Base-by-base conservation (phyloP, 2,113 vertebrate species). In the Corydoras sp. region DNA sequence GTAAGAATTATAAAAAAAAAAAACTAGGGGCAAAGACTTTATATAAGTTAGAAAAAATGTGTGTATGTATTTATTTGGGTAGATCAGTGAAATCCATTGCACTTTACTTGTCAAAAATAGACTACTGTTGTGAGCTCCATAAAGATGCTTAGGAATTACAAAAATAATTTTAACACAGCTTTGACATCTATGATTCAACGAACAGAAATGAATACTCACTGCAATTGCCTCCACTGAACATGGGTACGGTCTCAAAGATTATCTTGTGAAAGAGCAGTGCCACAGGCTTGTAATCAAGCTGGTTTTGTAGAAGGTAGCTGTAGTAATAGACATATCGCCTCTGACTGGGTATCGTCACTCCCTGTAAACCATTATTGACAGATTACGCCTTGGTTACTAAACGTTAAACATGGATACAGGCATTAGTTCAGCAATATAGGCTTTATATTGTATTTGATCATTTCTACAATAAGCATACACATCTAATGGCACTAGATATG, bases 211-310 rank as follows among this genome's bases (percentile, higher is more conserved):
- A 64, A 35, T 8, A 49, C 95, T 95, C 90, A 98, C 95, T 97
- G 91, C 96, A 98, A 85, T 90, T 96, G 75, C 95, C 95, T 29
- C 91, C 90, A 67, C 95, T 98, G 89, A 95, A 98, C 95, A 98
- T 98, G 80, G 96, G 96, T 90, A 98, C 91, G 66, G 96, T 98
- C 86, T 98, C 94, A 88, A 98, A 98, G 87, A 95, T 90, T 92
- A 98, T 98, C 88, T 95, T 97, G 89, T 98, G 96, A 89, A 98
- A 96, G 71, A 98, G 91, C 90, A 98, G 88, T 68, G 95, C 94
- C 83, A 95, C 93, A 56, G 96, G 95, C 88, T 92, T 95, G 89
- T 98, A 98, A 77, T 93, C 93, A 86, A 98, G 88, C 83, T 92
- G 91, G 83, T 97, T 93, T 87, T 92, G 94, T 86, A 98, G 87